These are phyloP conservation scores for Morbakka virulenta DNA, from an alignment of 30 jellyfish, hydroid and myxozoan genomes.

Conservation along the genomic window DNA sequence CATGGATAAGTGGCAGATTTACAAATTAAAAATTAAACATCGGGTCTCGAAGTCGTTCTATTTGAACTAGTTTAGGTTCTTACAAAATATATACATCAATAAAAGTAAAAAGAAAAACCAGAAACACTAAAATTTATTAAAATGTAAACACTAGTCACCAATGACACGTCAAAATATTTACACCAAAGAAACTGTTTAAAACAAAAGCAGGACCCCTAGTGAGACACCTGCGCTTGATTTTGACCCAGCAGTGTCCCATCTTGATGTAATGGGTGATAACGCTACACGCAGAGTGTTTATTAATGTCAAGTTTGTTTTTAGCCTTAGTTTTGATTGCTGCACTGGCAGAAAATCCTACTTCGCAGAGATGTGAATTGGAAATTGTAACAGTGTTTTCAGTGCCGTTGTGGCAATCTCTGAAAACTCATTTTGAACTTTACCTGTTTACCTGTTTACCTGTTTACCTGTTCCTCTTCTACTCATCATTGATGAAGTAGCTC, in stretches of 20 bases:
- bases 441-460: too few species aligned
- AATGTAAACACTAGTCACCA: background rate
- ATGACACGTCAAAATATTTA: background rate
- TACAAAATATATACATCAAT: background rate
- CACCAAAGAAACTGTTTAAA: background rate
- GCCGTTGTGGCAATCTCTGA: background rate
- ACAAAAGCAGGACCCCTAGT: background rate
- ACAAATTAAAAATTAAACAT: background rate
- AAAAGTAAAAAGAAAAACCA: background rate
- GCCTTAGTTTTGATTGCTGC: background rate
- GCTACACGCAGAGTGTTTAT: background rate
- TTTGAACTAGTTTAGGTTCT: background rate
- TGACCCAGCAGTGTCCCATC: background rate
- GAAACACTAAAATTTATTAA: too few species aligned
- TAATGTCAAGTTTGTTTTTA: background rate
- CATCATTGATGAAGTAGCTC: too few species aligned
- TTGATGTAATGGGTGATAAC: background rate
- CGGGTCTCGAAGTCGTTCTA: background rate
- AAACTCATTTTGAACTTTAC: background rate
- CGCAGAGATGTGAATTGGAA: background rate
- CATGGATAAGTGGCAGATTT: too few species aligned
- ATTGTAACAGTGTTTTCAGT: background rate
- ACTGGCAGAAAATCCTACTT: background rate
- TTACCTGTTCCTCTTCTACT: too few species aligned
- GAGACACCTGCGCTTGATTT: background rate